These are phyloP conservation scores for Aphis gossypii DNA, from an alignment of 1,140 invertebrate genomes.

Conservation along the genomic window DNA sequence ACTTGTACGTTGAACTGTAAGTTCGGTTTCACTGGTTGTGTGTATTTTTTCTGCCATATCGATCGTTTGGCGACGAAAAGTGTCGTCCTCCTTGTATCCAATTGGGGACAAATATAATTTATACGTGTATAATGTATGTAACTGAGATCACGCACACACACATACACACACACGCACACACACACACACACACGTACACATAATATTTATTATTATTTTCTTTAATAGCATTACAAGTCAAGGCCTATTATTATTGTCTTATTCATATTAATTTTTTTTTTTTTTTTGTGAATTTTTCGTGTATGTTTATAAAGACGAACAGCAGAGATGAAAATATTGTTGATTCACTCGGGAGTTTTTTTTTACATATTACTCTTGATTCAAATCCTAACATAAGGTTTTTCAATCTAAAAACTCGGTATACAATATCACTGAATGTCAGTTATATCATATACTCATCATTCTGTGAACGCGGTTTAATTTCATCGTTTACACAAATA, in stretches of 20 bases:
- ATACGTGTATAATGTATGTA: conserved; percentile 18
- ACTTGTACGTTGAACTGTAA: conserved; percentile 8
- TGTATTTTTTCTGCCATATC: not conserved
- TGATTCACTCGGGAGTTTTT: conserved; percentile 45
- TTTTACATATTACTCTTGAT: not conserved
- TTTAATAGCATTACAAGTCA: conserved; percentile 48
- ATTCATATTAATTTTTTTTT: conserved; percentile 46
- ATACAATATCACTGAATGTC: no score
- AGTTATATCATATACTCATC: not conserved
- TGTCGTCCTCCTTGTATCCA: conserved; percentile 57
- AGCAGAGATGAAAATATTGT: conserved; percentile 54
- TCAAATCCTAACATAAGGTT: not conserved
- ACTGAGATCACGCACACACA: not conserved
- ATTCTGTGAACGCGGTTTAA: not conserved
- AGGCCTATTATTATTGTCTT: conserved; percentile 47
- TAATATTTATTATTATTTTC: conserved; percentile 55
- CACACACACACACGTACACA: not conserved
- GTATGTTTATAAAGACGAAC: conserved; percentile 41
- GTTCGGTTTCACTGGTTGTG: conserved; percentile 16
- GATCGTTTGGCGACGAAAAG: conserved; percentile 44
- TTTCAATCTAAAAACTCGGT: not conserved
- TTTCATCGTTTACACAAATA: not conserved
- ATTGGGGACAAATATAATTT: conserved; percentile 48
- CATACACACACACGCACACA: not conserved
- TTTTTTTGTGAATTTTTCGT: conserved; percentile 11